These are phyloP conservation scores for Ondatra zibethicus DNA, from an alignment of 2,113 vertebrate species.

Conservation along the genomic window DNA sequence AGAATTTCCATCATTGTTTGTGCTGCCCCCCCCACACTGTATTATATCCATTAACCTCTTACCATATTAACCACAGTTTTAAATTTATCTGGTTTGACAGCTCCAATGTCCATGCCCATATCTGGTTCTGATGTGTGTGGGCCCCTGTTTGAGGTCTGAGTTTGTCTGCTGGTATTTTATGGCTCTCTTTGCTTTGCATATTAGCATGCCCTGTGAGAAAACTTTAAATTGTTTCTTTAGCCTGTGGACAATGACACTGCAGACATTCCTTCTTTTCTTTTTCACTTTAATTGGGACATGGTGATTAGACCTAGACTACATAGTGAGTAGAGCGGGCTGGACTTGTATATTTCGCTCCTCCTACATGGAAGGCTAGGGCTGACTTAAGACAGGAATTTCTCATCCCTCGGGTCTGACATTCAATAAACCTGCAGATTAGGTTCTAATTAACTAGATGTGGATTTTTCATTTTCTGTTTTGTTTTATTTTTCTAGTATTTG, in stretches of 20 bases:
- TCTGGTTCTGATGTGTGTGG: neutral
- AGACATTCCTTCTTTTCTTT: neutral
- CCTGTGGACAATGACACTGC: neutral
- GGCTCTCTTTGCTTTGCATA: neutral
- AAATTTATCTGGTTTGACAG: neutral
- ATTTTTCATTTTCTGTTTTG: no score
- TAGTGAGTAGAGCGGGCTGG: neutral
- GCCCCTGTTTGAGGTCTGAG: neutral
- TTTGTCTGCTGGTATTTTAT: neutral
- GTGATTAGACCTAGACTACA: neutral
- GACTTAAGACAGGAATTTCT: neutral
- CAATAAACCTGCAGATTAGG: neutral
- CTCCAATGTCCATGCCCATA: neutral
- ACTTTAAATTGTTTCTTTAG: neutral
- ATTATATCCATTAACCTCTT: neutral
- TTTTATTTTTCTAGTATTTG: no score
- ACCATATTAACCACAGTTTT: neutral
- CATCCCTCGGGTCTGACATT: neutral
- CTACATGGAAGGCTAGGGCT: neutral
- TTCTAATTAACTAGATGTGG: neutral
- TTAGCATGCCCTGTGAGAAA: neutral
- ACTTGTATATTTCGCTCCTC: neutral
- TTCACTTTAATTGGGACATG: neutral
- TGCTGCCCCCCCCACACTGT: no score
- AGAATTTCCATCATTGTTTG: neutral